Evolutionary conservation across 2,888 invertebrate genomes (phyloP).

Genomic region (Coelopa pilipes): DNA sequence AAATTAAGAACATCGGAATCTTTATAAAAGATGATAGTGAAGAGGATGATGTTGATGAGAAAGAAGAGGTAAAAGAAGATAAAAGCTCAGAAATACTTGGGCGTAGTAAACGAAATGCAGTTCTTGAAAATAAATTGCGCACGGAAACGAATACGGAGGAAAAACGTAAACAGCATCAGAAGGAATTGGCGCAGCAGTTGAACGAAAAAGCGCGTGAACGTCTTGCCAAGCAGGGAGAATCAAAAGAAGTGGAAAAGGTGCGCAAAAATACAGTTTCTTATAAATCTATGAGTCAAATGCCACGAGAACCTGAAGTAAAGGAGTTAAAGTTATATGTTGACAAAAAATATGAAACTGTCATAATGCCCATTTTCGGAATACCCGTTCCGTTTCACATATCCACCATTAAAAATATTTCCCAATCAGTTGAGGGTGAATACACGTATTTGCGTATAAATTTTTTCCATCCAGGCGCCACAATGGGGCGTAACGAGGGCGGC

Average conservation of each 20-base stretch:
- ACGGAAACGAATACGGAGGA: conserved; percentile 97
- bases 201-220: conserved; percentile 95
- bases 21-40: conserved; percentile 92
- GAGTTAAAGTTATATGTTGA: conserved; percentile 95
- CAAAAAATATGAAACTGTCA: conserved; percentile 97
- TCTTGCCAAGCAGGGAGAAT: conserved; percentile 86
- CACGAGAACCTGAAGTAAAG: conserved; percentile 91
- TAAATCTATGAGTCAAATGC: conserved; percentile 91
- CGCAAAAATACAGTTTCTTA: conserved; percentile 96
- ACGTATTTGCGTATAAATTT: conserved; percentile 98
- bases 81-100: conserved; percentile 66
- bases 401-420: conserved; percentile 98
- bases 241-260: conserved; percentile 87
- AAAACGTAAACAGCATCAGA: conserved; percentile 96
- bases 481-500: conserved; percentile 92
- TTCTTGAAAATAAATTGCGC: conserved; percentile 91
- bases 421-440: conserved; percentile 97
- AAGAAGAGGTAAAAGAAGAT: conserved; percentile 81
- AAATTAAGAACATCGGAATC: conserved; percentile 94
- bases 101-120: conserved; percentile 86
- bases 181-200: conserved; percentile 87
- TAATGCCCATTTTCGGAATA: conserved; percentile 94
- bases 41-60: conserved; percentile 82
- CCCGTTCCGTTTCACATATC: conserved; percentile 99
- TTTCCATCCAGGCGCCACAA: conserved; percentile 97